Conservation (phyloP, 2,113 vertebrate species). For the Chloropsis cyanopogon region DNA sequence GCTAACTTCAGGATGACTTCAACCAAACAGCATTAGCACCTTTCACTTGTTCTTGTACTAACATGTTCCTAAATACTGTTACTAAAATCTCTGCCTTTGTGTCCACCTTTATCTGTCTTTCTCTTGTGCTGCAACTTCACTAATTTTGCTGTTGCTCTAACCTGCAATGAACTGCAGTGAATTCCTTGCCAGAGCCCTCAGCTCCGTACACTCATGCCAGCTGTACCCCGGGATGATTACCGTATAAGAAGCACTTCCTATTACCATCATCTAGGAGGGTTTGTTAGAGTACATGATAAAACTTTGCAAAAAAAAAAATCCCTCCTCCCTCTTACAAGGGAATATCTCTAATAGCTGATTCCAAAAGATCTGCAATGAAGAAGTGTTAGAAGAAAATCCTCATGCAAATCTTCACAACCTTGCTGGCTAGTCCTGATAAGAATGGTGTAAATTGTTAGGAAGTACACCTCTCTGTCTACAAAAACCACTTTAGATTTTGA, state of each 20-base stretch:
- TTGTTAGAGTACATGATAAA: background rate
- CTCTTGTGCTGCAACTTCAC: background rate
- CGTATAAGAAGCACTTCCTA: rapidly evolving
- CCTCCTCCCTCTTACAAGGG: background rate
- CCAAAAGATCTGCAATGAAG: background rate
- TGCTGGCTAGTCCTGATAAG: background rate
- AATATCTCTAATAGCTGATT: background rate
- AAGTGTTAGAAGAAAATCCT: background rate
- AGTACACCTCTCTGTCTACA: background rate
- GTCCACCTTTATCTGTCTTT: background rate
- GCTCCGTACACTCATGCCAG: background rate
- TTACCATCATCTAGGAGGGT: background rate
- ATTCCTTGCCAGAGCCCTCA: background rate
- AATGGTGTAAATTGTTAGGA: background rate
- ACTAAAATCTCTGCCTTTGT: background rate
- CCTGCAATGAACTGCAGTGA: background rate
- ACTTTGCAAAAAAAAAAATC: background rate
- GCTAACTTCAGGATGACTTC: background rate
- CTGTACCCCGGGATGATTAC: background rate
- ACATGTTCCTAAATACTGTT: background rate
- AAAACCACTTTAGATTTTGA: background rate
- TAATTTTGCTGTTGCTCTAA: background rate
- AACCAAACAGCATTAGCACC: background rate
- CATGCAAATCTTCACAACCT: background rate
- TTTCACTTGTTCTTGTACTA: background rate